Percentiles rank a stretch among this genome's conserved stretches.
Evolutionary conservation across 2,797 vertebrate genomes (phyloP).

Genomic region (Rhynchonycteris naso): DNA sequence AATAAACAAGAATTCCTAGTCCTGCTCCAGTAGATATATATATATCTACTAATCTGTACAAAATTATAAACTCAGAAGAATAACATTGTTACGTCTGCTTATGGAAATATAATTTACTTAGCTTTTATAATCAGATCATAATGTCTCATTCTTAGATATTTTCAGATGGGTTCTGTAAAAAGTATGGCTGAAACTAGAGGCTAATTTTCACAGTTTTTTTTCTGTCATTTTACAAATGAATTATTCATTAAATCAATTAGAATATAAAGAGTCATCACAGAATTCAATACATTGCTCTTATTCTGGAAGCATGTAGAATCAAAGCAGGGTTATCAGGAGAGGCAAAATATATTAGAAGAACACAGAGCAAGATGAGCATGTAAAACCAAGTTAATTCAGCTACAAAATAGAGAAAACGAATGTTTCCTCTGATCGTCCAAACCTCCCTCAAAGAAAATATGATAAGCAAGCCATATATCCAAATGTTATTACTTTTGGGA

Average conservation of each 20-base stretch:
- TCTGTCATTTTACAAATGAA: not conserved
- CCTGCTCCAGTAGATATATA: no score
- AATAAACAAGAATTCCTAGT: not conserved
- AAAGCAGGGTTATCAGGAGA: not conserved
- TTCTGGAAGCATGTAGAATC: constrained; percentile 15
- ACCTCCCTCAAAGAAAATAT: not conserved
- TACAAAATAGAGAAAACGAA: not conserved
- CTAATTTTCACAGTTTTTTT: constrained; percentile 13
- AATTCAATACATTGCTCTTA: not conserved
- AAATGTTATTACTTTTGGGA: not conserved
- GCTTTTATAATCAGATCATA: not conserved
- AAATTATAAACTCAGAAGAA: constrained; percentile 24
- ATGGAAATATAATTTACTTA: constrained; percentile 42
- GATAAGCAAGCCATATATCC: not conserved
- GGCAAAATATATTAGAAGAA: not conserved
- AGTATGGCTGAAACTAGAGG: not conserved
- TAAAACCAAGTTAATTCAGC: constrained; percentile 57
- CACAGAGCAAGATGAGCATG: constrained; percentile 18
- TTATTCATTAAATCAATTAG: not conserved
- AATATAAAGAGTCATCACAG: constrained; percentile 14
- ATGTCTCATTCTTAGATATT: not conserved
- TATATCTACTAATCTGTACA: not conserved
- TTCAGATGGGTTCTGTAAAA: not conserved
- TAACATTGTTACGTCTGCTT: not conserved
- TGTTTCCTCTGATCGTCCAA: not conserved